Conservation (phyloP, 2,113 vertebrate genomes). For the Lycaon pictus region DNA sequence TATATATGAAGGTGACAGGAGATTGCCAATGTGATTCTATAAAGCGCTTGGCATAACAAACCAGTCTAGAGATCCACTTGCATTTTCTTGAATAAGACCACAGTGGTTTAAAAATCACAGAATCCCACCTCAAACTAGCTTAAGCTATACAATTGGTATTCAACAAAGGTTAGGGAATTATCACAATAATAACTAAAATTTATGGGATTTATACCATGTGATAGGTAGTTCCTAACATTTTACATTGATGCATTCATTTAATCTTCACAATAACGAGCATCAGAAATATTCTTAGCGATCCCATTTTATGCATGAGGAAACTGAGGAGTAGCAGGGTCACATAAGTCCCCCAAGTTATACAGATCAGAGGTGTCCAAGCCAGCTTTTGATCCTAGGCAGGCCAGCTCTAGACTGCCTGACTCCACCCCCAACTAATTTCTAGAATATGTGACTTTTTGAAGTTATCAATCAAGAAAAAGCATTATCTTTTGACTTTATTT, state of each 20-base stretch:
- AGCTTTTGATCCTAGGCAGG: background rate
- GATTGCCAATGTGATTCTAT: background rate
- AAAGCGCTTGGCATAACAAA: background rate
- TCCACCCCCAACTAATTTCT: background rate
- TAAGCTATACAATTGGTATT: background rate
- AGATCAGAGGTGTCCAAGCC: background rate
- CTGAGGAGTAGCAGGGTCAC: background rate
- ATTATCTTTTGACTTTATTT: background rate
- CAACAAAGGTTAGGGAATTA: background rate
- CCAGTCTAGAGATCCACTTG: background rate
- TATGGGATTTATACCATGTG: background rate
- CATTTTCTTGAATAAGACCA: slow-evolving; percentile 29
- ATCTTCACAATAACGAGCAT: background rate
- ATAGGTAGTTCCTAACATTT: background rate
- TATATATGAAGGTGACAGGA: background rate
- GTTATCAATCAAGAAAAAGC: background rate
- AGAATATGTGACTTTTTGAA: background rate
- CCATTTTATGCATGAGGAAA: background rate
- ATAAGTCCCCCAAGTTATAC: background rate
- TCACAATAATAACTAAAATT: background rate
- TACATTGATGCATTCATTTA: background rate
- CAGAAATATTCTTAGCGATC: background rate
- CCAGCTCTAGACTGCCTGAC: background rate
- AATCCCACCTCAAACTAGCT: background rate
- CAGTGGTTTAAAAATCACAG: background rate